A percentile compares a stretch with the other conserved stretches of the same genome.
Conservation (phyloP, 2,113 vertebrate genomes). For the Hippocampus comes region DNA sequence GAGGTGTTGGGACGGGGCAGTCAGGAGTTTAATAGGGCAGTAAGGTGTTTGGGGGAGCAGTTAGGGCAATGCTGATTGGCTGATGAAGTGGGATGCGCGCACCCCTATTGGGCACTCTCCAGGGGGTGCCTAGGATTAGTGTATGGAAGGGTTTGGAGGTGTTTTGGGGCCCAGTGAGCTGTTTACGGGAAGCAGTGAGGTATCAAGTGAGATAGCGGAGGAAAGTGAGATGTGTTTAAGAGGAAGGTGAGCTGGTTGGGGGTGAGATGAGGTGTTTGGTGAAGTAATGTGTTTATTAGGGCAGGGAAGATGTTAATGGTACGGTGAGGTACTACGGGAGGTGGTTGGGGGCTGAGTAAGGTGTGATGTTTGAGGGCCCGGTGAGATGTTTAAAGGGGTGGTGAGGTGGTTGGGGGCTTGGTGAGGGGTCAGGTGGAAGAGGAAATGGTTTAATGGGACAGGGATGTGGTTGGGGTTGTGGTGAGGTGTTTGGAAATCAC, state of each 20-base stretch:
- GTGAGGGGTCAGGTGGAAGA: too few relatives aligned
- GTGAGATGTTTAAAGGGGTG: too few relatives aligned
- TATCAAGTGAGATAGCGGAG: background rate
- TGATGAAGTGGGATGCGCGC: background rate
- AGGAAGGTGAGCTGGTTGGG: background rate
- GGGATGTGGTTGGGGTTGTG: background rate
- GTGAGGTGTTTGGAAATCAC: background rate
- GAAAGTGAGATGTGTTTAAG: background rate
- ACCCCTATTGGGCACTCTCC: background rate
- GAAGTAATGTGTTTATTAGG: too few relatives aligned
- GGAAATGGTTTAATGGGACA: background rate
- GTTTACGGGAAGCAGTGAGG: background rate
- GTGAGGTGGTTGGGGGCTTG: too few relatives aligned
- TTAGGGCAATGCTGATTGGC: background rate
- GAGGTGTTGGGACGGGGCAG: background rate
- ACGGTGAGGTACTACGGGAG: background rate
- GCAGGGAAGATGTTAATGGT: background rate
- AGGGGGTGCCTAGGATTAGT: background rate
- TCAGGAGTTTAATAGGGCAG: background rate
- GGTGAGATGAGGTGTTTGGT: background rate
- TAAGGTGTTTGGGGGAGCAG: background rate
- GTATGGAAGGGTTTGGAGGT: background rate
- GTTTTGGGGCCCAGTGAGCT: background rate
- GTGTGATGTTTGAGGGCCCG: too few relatives aligned
- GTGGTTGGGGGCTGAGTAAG: background rate